Base-by-base conservation (phyloP, 2,797 vertebrate genomes). In the Anniella stebbinsi region DNA sequence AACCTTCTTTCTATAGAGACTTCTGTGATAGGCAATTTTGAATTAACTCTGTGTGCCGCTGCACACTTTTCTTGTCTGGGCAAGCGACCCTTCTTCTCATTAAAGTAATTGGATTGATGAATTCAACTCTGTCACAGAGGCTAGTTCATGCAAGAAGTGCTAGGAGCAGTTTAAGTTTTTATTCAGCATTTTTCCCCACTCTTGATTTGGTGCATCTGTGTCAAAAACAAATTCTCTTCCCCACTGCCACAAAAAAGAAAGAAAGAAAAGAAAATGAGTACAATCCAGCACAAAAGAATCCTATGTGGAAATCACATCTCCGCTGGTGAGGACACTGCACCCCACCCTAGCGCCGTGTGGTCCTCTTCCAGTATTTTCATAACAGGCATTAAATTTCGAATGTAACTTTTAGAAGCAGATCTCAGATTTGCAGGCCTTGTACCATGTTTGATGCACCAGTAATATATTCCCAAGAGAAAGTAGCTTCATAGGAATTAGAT, bases 401-500 rank as follows among this genome's bases (percentile, higher is more conserved):
- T 41, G 15, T 38, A 48, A 67, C 45, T 54, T 41, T 69, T 67
- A 78, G 23, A 48, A 54, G 45, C 51, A 48, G 75, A 7, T 25
- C 54, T 63, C 77, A 57, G 17, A 89, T 86, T 82, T 23, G 54
- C 18, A 91, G 2, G 1, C 0, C 83, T 67, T n/a, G 67, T 88
- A 85, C 88, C 92, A 91, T 85, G 78, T 67, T 84, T 87, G 78
- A 88, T 92, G 80, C 80, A 89, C 88, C 2, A 38, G 85, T 0
- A 0, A 87, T 45, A 77, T 38, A 83, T 91, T 92, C 73, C 90
- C 1, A 0, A 69, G 86, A 92, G 87, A 0, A 0, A 91, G 51
- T 60, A 82, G 77, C 91, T 93, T 91, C 87, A 60, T 70, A 88
- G 70, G 66, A 94, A 84, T 73, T 3, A 93, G 85, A 90, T 60